Percentiles rank a stretch among this genome's conserved stretches.
These are phyloP conservation scores for Pachyseris speciosa DNA, from an alignment of 64 coral and sea anemone genomes.

Conservation along the genomic window DNA sequence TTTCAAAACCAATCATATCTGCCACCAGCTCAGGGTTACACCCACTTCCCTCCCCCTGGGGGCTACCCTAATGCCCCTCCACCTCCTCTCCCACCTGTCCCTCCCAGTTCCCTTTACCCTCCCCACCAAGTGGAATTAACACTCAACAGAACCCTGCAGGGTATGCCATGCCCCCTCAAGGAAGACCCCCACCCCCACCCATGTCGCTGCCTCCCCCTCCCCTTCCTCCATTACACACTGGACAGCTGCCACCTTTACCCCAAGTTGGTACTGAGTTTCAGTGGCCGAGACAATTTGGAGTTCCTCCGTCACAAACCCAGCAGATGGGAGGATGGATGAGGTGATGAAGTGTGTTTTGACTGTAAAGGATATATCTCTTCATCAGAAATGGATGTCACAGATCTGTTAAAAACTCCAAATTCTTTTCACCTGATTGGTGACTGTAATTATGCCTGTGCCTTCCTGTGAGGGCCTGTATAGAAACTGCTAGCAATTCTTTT, in stretches of 20 bases:
- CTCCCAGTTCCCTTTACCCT: constrained; percentile 60
- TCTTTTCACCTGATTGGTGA: no score
- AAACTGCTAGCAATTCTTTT: no score
- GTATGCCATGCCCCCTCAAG: constrained; percentile 66
- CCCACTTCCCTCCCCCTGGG: constrained; percentile 54
- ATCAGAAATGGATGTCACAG: neutral
- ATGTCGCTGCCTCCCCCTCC: constrained; percentile 71
- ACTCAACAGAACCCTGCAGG: constrained; percentile 72
- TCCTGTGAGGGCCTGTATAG: no score
- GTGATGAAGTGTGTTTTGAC: constrained; percentile 5
- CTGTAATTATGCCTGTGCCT: neutral
- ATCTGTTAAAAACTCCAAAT: neutral
- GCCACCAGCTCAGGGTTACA: constrained; percentile 38
- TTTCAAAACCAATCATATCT: constrained; percentile 57
- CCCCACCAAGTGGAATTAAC: constrained; percentile 69
- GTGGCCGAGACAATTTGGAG: constrained; percentile 88
- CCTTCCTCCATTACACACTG: constrained; percentile 72
- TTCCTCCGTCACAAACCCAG: constrained; percentile 72
- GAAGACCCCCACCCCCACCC: constrained; percentile 16
- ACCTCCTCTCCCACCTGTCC: constrained; percentile 38
- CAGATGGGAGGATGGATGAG: constrained; percentile 97
- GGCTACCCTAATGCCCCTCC: constrained; percentile 42
- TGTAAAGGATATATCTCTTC: neutral
- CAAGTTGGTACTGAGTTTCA: constrained; percentile 64
- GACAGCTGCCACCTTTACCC: constrained; percentile 44